A percentile compares a stretch with the other conserved stretches of the same genome.
Evolutionary conservation across 1,140 invertebrate genomes (phyloP).

Genomic region (Notospermus geniculatus): DNA sequence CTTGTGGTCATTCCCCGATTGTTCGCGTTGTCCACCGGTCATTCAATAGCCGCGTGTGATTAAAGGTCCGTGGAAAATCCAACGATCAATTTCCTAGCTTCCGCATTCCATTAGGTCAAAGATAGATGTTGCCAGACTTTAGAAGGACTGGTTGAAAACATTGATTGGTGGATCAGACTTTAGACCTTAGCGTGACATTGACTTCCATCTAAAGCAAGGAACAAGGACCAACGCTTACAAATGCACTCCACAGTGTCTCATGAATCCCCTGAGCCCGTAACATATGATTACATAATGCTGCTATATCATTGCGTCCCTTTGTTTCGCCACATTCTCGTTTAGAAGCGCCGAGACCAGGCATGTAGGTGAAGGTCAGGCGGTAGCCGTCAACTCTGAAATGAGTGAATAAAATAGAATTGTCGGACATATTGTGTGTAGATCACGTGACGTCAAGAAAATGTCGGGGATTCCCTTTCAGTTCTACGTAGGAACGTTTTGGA

Average conservation of each 20-base stretch:
- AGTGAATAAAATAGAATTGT: neutral
- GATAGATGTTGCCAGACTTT: no score
- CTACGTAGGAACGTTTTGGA: neutral
- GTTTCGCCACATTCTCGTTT: conserved; percentile 1
- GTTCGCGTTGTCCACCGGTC: no score
- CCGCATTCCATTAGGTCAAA: no score
- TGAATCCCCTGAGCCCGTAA: neutral
- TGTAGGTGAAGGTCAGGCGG: neutral
- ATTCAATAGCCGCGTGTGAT: no score
- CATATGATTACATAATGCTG: neutral
- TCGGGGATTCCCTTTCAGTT: neutral
- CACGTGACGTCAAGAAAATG: neutral
- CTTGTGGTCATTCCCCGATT: no score
- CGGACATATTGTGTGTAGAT: neutral
- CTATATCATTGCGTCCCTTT: conserved; percentile 3
- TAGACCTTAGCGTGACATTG: no score
- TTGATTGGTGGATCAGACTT: no score
- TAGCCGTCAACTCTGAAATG: conserved; percentile 4
- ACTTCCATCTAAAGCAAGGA: no score
- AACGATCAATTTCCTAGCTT: no score
- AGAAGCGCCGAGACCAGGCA: conserved; percentile 1
- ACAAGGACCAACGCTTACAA: neutral
- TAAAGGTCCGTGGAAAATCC: no score
- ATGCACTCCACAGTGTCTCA: neutral
- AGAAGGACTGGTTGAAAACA: no score